phyloP scores from a whole-genome alignment of 2,797 vertebrate genomes.

The Gobionotothen gibberifrons region DNA sequence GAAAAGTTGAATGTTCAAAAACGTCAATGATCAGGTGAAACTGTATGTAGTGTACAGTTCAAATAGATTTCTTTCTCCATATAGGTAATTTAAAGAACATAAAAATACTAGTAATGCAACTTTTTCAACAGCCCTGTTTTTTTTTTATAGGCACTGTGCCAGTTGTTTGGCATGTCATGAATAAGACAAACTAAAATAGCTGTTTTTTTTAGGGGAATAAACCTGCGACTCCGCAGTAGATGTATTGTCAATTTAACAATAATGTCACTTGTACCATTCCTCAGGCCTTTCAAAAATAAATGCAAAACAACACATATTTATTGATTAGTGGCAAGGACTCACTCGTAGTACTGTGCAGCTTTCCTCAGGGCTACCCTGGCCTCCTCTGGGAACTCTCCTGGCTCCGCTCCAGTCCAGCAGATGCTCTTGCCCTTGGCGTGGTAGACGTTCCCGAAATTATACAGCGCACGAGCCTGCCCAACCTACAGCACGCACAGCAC shows the following conservation, averaged over 20 bases:
- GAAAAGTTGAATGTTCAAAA: background rate
- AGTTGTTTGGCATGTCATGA: no score
- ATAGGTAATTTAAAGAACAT: background rate
- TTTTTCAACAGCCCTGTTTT: background rate
- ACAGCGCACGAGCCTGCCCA: slow-evolving; percentile 96
- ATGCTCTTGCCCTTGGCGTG: slow-evolving; percentile 96
- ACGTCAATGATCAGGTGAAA: background rate
- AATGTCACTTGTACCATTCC: background rate
- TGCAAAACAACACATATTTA: slow-evolving; percentile 13
- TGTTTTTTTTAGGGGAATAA: background rate
- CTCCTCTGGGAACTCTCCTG: slow-evolving; percentile 94
- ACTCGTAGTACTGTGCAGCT: slow-evolving; percentile 96
- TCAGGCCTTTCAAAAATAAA: background rate
- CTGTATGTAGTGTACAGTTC: background rate
- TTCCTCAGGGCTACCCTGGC: slow-evolving; percentile 90
- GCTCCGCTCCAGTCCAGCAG: slow-evolving; percentile 90
- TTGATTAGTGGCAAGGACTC: slow-evolving; percentile 71
- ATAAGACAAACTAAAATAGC: background rate
- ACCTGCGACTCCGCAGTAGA: background rate
- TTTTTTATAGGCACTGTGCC: background rate
- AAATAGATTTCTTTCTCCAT: background rate
- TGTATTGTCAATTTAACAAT: background rate
- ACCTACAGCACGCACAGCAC: slow-evolving; percentile 84
- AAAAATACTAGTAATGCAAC: background rate
- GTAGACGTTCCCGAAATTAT: slow-evolving; percentile 97